Evolutionary conservation across 2,888 invertebrate species (phyloP), one percentile per base, ranked within the genome.

Genomic region (Agrochola litura): DNA sequence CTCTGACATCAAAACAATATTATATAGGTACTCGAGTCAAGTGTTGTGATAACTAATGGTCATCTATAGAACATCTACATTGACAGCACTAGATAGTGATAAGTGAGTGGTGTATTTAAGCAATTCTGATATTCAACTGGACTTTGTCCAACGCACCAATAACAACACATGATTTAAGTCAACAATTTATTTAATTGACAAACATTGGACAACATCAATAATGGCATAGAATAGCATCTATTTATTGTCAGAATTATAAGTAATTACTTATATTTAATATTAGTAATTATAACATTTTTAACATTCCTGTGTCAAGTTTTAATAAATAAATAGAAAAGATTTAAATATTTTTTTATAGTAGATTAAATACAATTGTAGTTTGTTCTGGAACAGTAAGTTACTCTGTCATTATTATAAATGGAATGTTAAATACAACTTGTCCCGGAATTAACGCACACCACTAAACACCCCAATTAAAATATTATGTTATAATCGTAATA

Each of bases 171-270:
- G 16, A 64, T 78, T 79, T 82, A 86, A 87, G 87, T 92, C 90
- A 94, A 95, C 92, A 94, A 79, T 93, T 92, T 91, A 91, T 92
- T 92, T 94, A 95, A 95, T 93, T 95, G 93, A 94, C 94, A 90
- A 89, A 93, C 88, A 89, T 91, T 91, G 87, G 88, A 92, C 92
- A 93, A 93, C 92, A 92, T 90, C 87, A 89, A 91, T 90, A 91
- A 87, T 88, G 83, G 86, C 78, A 83, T 86, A 76, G 73, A 89
- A 86, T 86, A 89, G 81, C 76, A 83, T 88, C 89, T 93, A 93
- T 90, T 95, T 95, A 95, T 95, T 95, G 95, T 95, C 95, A 91
- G 92, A 88, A 88, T 90, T 68, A 89, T 83, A 88, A 89, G 81
- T 88, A 84, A 85, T 87, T 77, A 86, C 81, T 82, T 79, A 83